Evolutionary conservation across 2,113 vertebrate species (phyloP).

Genomic region (Dascyllus trimaculatus): DNA sequence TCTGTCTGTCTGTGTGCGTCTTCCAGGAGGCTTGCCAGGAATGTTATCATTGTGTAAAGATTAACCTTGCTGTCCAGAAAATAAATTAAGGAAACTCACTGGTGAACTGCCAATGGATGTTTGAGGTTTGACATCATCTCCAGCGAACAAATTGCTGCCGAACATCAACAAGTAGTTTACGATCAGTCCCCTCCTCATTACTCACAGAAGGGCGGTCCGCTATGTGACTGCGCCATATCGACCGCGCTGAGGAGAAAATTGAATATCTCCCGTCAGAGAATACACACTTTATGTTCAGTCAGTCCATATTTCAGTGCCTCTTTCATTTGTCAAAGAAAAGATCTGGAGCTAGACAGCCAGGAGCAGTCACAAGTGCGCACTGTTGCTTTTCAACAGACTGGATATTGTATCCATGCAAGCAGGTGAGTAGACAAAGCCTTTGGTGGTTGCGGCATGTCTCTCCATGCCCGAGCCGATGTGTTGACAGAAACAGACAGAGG

Average conservation of each 20-base stretch:
- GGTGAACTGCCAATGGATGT: slow-evolving; percentile 68
- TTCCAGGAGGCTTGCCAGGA: slow-evolving; percentile 66
- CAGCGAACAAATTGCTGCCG: slow-evolving; percentile 52
- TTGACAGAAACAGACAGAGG: slow-evolving; percentile 74
- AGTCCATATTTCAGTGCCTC: background rate
- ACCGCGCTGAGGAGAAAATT: background rate
- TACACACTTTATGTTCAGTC: background rate
- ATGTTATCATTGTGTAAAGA: slow-evolving; percentile 76
- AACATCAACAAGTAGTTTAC: slow-evolving; percentile 63
- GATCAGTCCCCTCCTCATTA: slow-evolving; percentile 53
- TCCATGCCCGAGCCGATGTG: slow-evolving; percentile 65
- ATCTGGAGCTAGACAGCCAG: background rate
- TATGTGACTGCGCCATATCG: slow-evolving; percentile 11
- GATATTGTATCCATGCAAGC: slow-evolving; percentile 62
- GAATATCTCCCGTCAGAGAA: slow-evolving; percentile 6
- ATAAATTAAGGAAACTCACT: slow-evolving; percentile 72
- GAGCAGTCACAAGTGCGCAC: background rate
- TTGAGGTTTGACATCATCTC: slow-evolving; percentile 75
- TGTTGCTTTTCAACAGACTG: slow-evolving; percentile 41
- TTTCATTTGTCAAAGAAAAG: slow-evolving; percentile 19
- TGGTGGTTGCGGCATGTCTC: slow-evolving; percentile 51
- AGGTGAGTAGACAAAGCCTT: slow-evolving; percentile 80
- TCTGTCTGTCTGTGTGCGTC: slow-evolving; percentile 33
- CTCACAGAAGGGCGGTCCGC: slow-evolving; percentile 22
- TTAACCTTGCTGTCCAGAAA: slow-evolving; percentile 64